A percentile compares a stretch with the other conserved stretches of the same genome.
Conservation (phyloP, 2,113 vertebrate genomes). For the Geothlypis trichas region DNA sequence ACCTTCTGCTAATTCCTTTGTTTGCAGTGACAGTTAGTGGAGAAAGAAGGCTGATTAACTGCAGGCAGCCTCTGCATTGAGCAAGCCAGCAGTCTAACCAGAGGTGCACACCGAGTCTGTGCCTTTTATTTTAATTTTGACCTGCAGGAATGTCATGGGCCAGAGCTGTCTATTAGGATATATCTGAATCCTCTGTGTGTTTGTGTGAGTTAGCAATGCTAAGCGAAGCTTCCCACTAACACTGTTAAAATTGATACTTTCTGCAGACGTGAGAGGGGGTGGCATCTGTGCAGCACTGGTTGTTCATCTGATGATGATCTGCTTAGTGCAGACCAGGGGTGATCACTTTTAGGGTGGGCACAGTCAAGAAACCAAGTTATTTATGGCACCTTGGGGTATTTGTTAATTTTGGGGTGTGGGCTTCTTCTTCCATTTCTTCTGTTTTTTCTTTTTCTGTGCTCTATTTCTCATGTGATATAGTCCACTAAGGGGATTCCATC, state of each 20-base stretch:
- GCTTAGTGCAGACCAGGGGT: not conserved
- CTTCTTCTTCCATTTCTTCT: not conserved
- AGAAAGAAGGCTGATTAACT: slow-evolving; percentile 69
- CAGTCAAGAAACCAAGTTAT: not conserved
- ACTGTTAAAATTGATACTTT: not conserved
- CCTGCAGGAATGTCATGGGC: slow-evolving; percentile 45
- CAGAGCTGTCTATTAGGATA: slow-evolving; percentile 37
- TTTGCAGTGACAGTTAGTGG: slow-evolving; percentile 67
- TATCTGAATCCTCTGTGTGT: not conserved
- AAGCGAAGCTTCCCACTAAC: not conserved
- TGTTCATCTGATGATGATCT: not conserved
- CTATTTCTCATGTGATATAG: not conserved
- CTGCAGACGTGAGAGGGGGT: not conserved
- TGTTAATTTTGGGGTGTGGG: not conserved
- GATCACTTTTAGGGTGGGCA: not conserved
- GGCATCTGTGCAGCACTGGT: not conserved
- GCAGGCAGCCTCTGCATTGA: not conserved
- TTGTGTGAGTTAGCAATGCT: not conserved
- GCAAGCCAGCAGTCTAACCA: slow-evolving; percentile 39
- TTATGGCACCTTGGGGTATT: not conserved
- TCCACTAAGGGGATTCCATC: not conserved
- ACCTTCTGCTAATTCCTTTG: slow-evolving; percentile 71
- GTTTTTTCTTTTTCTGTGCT: not conserved
- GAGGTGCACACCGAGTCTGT: not conserved
- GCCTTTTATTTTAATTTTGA: slow-evolving; percentile 56